Base-by-base conservation (phyloP, 2,888 invertebrate genomes). In the Noctua janthe region DNA sequence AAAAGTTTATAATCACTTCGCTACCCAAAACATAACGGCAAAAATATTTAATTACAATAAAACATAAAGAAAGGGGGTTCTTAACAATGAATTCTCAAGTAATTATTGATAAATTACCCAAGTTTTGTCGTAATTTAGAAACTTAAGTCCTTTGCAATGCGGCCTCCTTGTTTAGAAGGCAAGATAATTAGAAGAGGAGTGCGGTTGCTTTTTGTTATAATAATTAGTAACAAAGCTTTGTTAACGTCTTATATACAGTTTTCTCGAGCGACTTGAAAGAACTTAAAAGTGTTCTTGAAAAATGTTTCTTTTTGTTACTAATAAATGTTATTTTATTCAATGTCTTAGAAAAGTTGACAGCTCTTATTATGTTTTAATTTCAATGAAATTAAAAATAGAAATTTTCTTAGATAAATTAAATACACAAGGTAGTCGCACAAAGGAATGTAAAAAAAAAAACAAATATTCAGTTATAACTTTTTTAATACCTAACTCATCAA, bases 21-120 rank as follows among this genome's bases (percentile, higher is more conserved):
- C 77, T 64, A 76, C 43, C 71, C 51, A 77, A 67, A 76, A 88
- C 78, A 84, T 84, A 71, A 84, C 75, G 81, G 71, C 69, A 80
- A 88, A 88, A 87, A 88, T 86, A 87, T 80, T 88, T 88, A 87
- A 87, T 88, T 85, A 88, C 87, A 88, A 87, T 88, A 85, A 79
- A 88, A 88, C 79, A 78, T 80, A 80, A 86, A 85, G 87, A 87
- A 81, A 83, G 74, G 85, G 35, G 80, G 78, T 77, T 86, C 76
- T 85, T 78, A 78, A 85, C 81, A 87, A 87, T 84, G 83, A 83
- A 85, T 88, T 87, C 74, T 80, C 84, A 78, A 87, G 84, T 87
- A 89, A 89, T 88, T 86, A 90, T 89, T 90, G 90, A 90, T 90
- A 90, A 90, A 90, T 90, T 90, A 84, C 84, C 71, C 43, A 90